Conservation (phyloP, 2,113 vertebrate species). For the Cheirogaleus medius region DNA sequence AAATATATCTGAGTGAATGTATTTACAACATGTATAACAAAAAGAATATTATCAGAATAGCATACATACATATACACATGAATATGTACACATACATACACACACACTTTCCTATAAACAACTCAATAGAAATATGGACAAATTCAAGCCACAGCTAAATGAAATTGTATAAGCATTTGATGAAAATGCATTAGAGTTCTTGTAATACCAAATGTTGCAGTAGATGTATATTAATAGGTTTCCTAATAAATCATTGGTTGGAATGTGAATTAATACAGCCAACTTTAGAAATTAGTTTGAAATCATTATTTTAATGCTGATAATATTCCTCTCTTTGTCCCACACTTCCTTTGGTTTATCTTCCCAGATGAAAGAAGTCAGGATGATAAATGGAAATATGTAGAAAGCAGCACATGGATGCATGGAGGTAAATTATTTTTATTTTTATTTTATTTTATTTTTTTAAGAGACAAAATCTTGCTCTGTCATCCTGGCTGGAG, state of each 20-base stretch:
- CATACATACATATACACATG: not conserved
- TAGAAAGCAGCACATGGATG: not conserved
- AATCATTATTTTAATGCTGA: not conserved
- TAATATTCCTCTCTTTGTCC: not conserved
- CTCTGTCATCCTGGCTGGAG: no score
- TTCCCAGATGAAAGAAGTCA: not conserved
- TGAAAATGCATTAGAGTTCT: accelerated
- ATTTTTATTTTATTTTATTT: no score
- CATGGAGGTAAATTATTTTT: not conserved
- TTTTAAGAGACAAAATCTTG: no score
- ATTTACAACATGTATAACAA: not conserved
- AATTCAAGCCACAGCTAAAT: not conserved
- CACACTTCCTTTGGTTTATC: not conserved
- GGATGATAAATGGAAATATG: not conserved
- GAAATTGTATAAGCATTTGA: not conserved
- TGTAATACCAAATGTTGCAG: not conserved
- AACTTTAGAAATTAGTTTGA: not conserved
- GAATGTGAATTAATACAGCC: not conserved
- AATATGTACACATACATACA: not conserved
- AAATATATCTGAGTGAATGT: not conserved
- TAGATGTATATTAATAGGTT: not conserved
- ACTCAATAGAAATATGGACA: not conserved
- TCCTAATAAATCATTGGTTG: not conserved
- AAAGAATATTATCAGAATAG: not conserved
- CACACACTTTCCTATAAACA: not conserved